Base-by-base conservation (phyloP, 2,113 vertebrate genomes). In the Pontoporia blainvillei region DNA sequence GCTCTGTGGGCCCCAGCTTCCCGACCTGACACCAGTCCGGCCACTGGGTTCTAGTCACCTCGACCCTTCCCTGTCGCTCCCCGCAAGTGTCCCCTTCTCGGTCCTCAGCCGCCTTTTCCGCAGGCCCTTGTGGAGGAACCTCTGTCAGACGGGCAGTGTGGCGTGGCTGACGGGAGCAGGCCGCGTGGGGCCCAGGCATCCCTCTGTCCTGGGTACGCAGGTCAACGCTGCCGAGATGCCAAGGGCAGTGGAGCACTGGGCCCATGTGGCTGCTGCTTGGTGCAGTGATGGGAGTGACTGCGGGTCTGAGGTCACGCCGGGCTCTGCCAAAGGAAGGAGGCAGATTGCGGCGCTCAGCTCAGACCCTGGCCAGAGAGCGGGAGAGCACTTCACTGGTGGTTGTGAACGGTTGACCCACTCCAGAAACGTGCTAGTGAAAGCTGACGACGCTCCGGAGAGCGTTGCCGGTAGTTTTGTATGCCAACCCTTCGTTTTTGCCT, bases 221-320 rank as follows among this genome's bases (percentile, higher is more conserved):
- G 72, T 49, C 12, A 23, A 21, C 20, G 57, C 21, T 18, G 14
- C 25, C 2, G 0, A 1, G 12, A 5, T 29, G 39, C 18, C 17
- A 1, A 0, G 17, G 59, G 3, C 3, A 27, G 7, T 13, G 31
- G n/a, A 6, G 91, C 6, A 0, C 34, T 31, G 13, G 54, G 49
- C 49, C 69, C 36, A 3, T 3, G 31, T 41, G 66, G 8, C 54
- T 25, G 52, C 39, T 39, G 54, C 20, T 25, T 21, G 8, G 13
- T 0, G 0, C 10, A 29, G 3, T 10, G 14, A 41, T 13, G 4
- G 25, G 17, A 73, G 52, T 1, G 72, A 29, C 79, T 13, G 3
- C 2, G 13, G 62, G 52, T 44, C 20, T 52, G 44, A 72, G 59
- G 62, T 14, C 34, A 31, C 15, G 15, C 7, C n/a, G 36, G 31